These are phyloP conservation scores for Ctenosaura bakeri DNA, from an alignment of 2,797 vertebrate species.

Conservation along the genomic window DNA sequence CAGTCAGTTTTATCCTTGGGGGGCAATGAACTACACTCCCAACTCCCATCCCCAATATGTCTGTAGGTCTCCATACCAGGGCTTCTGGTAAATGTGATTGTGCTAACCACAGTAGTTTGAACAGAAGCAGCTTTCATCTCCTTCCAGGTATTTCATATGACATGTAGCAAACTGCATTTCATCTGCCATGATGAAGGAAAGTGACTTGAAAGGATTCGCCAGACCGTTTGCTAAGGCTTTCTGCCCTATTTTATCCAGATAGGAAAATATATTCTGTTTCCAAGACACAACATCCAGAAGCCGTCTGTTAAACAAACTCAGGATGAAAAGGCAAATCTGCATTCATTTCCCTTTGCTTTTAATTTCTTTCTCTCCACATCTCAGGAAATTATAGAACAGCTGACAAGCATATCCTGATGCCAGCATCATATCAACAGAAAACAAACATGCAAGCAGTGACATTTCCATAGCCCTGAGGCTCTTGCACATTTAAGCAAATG, in stretches of 20 bases:
- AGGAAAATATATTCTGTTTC: background rate
- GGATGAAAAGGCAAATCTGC: constrained; percentile 26
- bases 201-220: constrained; percentile 40
- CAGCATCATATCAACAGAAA: background rate
- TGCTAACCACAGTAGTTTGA: constrained; percentile 21
- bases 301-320: constrained; percentile 41
- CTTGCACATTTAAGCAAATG: background rate
- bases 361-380: background rate
- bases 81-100: constrained; percentile 39
- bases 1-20: constrained; percentile 8
- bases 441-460: background rate
- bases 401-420: background rate
- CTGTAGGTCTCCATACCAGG: constrained; percentile 31
- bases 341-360: constrained; percentile 20
- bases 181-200: constrained; percentile 40
- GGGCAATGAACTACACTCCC: constrained; percentile 42
- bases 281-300: constrained; percentile 42
- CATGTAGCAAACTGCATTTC: constrained; percentile 30
- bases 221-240: constrained; percentile 5
- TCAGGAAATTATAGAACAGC: constrained; percentile 23
- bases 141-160: constrained; percentile 51
- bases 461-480: constrained; percentile 11
- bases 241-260: background rate
- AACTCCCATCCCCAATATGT: constrained; percentile 31
- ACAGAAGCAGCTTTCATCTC: constrained; percentile 37